Base-by-base conservation (phyloP, 1,140 invertebrate species). In the Apis laboriosa region DNA sequence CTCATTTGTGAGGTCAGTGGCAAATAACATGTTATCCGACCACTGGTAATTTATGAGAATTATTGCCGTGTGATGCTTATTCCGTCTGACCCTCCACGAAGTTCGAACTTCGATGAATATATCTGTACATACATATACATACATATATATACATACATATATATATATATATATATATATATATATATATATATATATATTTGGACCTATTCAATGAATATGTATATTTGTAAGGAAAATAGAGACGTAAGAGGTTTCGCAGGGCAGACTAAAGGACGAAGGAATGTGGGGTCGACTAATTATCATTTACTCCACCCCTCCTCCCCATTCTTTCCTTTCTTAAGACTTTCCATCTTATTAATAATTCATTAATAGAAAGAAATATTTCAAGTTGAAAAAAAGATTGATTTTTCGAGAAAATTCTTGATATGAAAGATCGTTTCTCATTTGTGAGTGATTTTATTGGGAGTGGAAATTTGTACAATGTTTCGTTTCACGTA, bases 1-100 rank as follows among this genome's bases (percentile, higher is more conserved):
- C 91, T 94, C 93, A 93, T 93, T 94, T 93, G 92, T 90, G 90
- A 92, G 90, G 91, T 92, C 92, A 73, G 92, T 93, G 92, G 93
- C 93, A 93, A 93, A 93, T 93, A 93, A 93, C 92, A 93, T 90
- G 92, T 93, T 93, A 90, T 80, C 84, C 84, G 77, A 84, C 91
- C 89, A 91, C 89, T 79, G 70, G 84, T 93, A 92, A 93, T 93
- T 93, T 93, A 93, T 93, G 92, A 92, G 90, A 83, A 64, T 79
- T 43, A 43, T 43, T 43, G 68, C 76, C 67, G 75, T 86, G 74
- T 60, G 75, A 88, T 43, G 34, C 81, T 70, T 71, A 15, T 66
- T 71, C 34, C 60, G 24, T 21, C 61, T 17, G 81, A 83, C 84
- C 88, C 84, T 80, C 86, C 84, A 78, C 84, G 86, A 88, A 87